Evolutionary conservation across 2,888 invertebrate genomes (phyloP), one percentile per base, ranked within the genome.

Genomic region (Parapristionchus giblindavisi): DNA sequence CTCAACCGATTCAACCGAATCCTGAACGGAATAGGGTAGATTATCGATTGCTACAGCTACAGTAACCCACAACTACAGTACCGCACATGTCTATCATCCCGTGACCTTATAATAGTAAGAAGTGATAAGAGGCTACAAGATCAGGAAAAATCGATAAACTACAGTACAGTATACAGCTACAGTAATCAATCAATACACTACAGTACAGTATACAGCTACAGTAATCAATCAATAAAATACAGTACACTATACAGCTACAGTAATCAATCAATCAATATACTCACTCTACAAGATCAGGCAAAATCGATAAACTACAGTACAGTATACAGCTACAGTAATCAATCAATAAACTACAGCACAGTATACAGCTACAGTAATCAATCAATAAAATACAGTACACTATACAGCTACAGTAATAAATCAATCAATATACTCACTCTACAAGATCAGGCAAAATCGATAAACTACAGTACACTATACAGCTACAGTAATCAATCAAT

Each of bases 1-100:
- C 88, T 96, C 95, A 3, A 95, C 96, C 73, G 88, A 89, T 78
- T 89, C 90, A 5, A 90, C 89, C 0, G 86, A 84, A 63, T 85
- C 82, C 76, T 79, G 66, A 56, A 77, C 68, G 21, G 27, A 40
- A 1, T 3, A 29, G 1, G 3, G 21, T 14, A 27, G 6, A 56
- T 56, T 56, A 56, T n/a, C 11, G n/a, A 43, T 43, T 14, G 43
- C 17, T 21, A 2, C 32, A 58, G 2, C 2, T 29, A 29, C 58
- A 58, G 32, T 29, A 58, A 58, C 21, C 21, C 0, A 60, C 27
- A 11, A 1, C n/a, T n/a, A n/a, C n/a, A n/a, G n/a, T n/a, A n/a
- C n/a, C n/a, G n/a, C n/a, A n/a, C n/a, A n/a, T n/a, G n/a, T n/a
- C n/a, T n/a, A n/a, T n/a, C n/a, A n/a, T n/a, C n/a, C n/a, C n/a